Evolutionary conservation across 1,140 invertebrate species (phyloP).

Genomic region (Hermatobates lingyangjiaoensis): DNA sequence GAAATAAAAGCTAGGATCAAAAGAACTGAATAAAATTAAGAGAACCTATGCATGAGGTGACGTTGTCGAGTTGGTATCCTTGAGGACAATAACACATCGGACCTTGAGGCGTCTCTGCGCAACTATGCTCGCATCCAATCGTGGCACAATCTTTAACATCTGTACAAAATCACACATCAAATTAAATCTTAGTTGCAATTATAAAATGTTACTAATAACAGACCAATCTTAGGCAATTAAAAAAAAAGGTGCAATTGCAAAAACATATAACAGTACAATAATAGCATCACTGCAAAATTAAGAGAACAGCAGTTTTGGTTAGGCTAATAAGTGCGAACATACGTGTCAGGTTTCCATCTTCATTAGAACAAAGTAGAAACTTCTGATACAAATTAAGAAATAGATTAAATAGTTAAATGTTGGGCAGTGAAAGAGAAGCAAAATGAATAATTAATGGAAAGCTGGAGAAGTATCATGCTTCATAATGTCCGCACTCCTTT

Average conservation of each 20-base stretch:
- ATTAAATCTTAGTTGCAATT: background rate
- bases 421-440: too few relatives aligned
- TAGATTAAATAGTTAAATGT: too few relatives aligned
- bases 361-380: too few relatives aligned
- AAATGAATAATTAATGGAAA: too few relatives aligned
- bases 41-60: constrained; percentile 39
- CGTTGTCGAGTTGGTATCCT: constrained; percentile 42
- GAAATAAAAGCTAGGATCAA: background rate
- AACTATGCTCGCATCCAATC: constrained; percentile 36
- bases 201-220: background rate
- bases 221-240: background rate
- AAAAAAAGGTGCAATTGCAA: too few relatives aligned
- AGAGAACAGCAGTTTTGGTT: background rate
- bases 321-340: background rate
- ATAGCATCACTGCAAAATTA: background rate
- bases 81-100: constrained; percentile 50
- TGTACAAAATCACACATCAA: background rate
- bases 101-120: constrained; percentile 41
- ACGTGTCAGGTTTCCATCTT: too few relatives aligned
- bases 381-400: too few relatives aligned
- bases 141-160: background rate
- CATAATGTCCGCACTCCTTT: too few relatives aligned
- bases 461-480: too few relatives aligned
- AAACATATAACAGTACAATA: background rate
- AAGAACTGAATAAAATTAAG: constrained; percentile 3